Percentiles rank a stretch among this genome's conserved stretches.
Evolutionary conservation across 2,888 invertebrate species (phyloP).

Genomic region (Rotaria socialis): DNA sequence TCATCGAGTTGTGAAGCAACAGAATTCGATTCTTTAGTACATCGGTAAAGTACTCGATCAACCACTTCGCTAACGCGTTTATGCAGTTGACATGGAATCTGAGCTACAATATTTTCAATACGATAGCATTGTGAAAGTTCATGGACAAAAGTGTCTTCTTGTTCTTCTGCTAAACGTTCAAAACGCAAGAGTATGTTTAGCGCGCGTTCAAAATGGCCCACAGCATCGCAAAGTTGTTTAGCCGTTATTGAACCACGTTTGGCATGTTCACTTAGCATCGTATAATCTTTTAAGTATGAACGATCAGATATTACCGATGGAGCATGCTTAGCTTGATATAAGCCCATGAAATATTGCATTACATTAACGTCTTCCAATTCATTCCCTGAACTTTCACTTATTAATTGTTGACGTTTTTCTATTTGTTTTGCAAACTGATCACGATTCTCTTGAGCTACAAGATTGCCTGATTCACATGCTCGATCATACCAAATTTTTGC

Average conservation of each 20-base stretch:
- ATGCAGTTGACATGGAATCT: slow-evolving; percentile 22
- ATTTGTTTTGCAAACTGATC: too few species aligned
- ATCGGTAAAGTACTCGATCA: slow-evolving; percentile 36
- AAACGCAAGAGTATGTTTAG: neutral
- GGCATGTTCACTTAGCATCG: slow-evolving; percentile 29
- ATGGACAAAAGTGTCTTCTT: neutral
- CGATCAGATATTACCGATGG: neutral
- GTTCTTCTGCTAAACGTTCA: neutral
- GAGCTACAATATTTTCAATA: slow-evolving; percentile 39
- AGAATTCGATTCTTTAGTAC: neutral
- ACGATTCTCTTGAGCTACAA: slow-evolving; percentile 18
- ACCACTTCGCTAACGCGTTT: slow-evolving; percentile 19
- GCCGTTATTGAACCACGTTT: slow-evolving; percentile 29
- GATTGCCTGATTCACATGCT: slow-evolving; percentile 5
- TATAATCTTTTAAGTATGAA: slow-evolving; percentile 21
- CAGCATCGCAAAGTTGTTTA: slow-evolving; percentile 14
- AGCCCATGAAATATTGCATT: too few species aligned
- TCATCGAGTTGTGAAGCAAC: neutral
- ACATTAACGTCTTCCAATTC: too few species aligned
- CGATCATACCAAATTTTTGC: slow-evolving; percentile 40
- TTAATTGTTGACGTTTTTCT: too few species aligned
- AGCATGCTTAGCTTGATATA: too few species aligned
- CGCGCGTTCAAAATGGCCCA: neutral
- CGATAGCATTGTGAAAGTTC: slow-evolving; percentile 33
- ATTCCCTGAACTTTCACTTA: too few species aligned